Evolutionary conservation across 2,797 vertebrate genomes (phyloP).

Genomic region (Zalophus californianus): DNA sequence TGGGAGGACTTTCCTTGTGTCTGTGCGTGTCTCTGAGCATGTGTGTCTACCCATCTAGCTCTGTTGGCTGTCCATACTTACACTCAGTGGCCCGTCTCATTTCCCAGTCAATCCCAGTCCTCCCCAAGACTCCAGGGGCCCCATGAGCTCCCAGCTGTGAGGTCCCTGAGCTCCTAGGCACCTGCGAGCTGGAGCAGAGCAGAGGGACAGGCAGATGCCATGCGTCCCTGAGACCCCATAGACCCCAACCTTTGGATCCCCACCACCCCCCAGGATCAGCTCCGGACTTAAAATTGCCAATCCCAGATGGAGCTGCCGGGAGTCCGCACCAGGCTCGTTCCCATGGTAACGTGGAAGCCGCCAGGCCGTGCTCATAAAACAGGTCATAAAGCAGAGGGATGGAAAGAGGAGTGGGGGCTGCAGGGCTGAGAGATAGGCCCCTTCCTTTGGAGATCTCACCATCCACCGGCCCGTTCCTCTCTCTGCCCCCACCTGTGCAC

Average conservation of each 20-base stretch:
- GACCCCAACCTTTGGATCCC: background rate
- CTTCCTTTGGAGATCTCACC: background rate
- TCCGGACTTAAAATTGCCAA: conserved; percentile 37
- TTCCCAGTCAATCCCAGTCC: background rate
- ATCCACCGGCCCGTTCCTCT: background rate
- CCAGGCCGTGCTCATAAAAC: conserved; percentile 85
- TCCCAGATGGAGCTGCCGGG: conserved; percentile 49
- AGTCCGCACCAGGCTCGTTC: conserved; percentile 78
- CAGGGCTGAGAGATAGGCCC: background rate
- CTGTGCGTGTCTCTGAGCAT: background rate
- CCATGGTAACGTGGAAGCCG: conserved; percentile 88
- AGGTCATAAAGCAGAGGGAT: conserved; percentile 79
- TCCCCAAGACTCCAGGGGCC: background rate
- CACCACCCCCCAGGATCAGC: background rate
- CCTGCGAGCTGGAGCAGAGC: background rate
- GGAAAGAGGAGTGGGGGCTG: conserved; percentile 46
- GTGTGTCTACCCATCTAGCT: background rate
- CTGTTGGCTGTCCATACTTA: background rate
- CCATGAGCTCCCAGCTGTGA: background rate
- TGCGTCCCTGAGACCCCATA: background rate
- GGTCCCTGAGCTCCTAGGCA: background rate
- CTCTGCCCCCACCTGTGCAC: fast-evolving
- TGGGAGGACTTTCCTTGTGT: background rate
- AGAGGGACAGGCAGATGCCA: background rate
- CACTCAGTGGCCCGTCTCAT: background rate